A percentile compares a stretch with the other conserved stretches of the same genome.
Evolutionary conservation across 2,888 invertebrate species (phyloP).

Genomic region (Aspidapion aeneum): DNA sequence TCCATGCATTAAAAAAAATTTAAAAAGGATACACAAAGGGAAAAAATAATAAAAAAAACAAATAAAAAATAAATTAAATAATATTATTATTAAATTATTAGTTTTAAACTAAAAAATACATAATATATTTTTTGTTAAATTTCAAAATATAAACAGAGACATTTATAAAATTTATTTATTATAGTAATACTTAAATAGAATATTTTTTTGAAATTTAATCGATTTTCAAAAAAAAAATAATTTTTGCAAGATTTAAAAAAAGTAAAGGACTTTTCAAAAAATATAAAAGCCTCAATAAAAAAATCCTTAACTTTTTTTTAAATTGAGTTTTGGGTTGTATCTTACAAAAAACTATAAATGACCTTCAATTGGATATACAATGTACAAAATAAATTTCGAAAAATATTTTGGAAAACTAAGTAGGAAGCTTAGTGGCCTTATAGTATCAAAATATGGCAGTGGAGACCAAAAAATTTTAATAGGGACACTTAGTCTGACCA

Average conservation of each 20-base stretch:
- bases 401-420: not conserved
- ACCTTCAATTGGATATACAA: not conserved
- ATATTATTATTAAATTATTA: slow-evolving; percentile 39
- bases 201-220: slow-evolving; percentile 4
- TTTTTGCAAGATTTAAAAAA: slow-evolving; percentile 1
- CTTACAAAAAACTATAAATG: not conserved
- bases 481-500: not conserved
- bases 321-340: not conserved
- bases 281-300: slow-evolving; percentile 10
- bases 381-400: not conserved
- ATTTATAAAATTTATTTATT: slow-evolving; percentile 41
- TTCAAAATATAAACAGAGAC: slow-evolving; percentile 45
- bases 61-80: slow-evolving; percentile 40
- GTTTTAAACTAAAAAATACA: slow-evolving; percentile 45
- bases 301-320: not conserved
- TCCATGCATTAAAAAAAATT: too few relatives aligned
- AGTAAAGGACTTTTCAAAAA: slow-evolving; percentile 3
- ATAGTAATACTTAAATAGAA: slow-evolving; percentile 22
- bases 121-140: slow-evolving; percentile 35
- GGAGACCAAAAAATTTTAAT: too few relatives aligned
- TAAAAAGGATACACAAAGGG: slow-evolving; percentile 15
- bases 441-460: not conserved
- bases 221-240: slow-evolving; percentile 15
- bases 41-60: slow-evolving; percentile 35
- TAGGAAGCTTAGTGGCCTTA: not conserved